A percentile compares a stretch with the other conserved stretches of the same genome.
Evolutionary conservation across 2,113 vertebrate species (phyloP).

Genomic region (Drymodes brunneopygia): DNA sequence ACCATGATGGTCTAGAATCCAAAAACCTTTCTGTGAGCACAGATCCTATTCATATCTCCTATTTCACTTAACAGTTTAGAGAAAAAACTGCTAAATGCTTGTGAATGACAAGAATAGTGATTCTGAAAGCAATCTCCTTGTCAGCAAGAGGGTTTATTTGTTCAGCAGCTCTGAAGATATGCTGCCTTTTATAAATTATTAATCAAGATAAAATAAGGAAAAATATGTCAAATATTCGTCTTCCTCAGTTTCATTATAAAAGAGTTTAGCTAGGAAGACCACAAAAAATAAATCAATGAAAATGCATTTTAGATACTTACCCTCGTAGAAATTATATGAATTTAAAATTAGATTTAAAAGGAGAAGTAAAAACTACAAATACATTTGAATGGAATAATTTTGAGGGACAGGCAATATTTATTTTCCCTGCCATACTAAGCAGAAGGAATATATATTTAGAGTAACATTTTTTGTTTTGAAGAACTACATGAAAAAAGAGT

Average conservation of each 20-base stretch:
- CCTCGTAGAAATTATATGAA: not conserved
- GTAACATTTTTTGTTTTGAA: not conserved
- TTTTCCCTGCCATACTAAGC: not conserved
- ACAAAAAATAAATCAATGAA: not conserved
- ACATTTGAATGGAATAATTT: not conserved
- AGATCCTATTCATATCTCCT: not conserved
- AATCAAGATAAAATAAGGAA: not conserved
- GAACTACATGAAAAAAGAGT: not conserved
- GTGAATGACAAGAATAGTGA: not conserved
- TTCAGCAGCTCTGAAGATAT: not conserved
- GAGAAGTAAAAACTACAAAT: not conserved
- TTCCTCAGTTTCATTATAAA: not conserved
- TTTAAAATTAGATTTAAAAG: not conserved
- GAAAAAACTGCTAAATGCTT: not conserved
- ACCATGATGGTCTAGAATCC: not conserved
- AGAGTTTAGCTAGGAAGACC: not conserved
- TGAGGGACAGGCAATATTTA: not conserved
- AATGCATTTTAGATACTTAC: not conserved
- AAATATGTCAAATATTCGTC: not conserved
- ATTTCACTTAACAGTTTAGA: not conserved
- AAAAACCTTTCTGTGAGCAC: not conserved
- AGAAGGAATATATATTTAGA: not conserved
- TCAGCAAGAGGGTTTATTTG: not conserved
- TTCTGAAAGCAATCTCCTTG: not conserved
- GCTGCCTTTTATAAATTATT: not conserved